Evolutionary conservation across 2,797 vertebrate species (phyloP), one percentile per base, ranked within the genome.

Genomic region (Scarus forsteni): DNA sequence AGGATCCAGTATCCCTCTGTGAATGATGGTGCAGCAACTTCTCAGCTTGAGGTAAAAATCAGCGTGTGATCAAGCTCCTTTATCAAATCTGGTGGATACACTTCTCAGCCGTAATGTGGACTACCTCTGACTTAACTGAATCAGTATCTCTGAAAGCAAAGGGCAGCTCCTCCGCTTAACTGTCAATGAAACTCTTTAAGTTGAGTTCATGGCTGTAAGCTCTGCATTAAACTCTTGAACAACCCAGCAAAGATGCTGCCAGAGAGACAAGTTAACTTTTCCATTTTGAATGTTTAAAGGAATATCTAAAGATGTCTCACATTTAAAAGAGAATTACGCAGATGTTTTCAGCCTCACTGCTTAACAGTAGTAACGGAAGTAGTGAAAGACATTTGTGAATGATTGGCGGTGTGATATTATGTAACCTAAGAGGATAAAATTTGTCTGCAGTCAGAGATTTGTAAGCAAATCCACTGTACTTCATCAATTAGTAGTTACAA

Each of bases 11-110:
- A 58, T 70, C 92, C 91, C 8, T 81, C 70, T 35, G 1, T 88
- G 48, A 67, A 73, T 61, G 88, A 89, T 63, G 75, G 48, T 52
- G 69, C 3, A 36, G 59, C 61, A 62, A 61, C 75, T 72, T 70
- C 66, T 73, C 84, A 86, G 73, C 75, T 75, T 69, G 58, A 94
- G 93, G 94, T 95, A 94, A 93, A 86, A 49, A 14, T 13, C 7
- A 16, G 3, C 1, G 52, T 65, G n/a, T 54, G 15, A 15, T 46
- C 13, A 56, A 44, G 13, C 36, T 39, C 27, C 45, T 62, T 50
- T 18, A 35, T 7, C 3, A 8, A 35, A 38, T 4, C 50, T 53
- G 34, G 48, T 54, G 58, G n/a, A n/a, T n/a, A n/a, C n/a, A n/a
- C n/a, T n/a, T n/a, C n/a, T n/a, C n/a, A n/a, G n/a, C n/a, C n/a